Conservation (phyloP, 2,888 invertebrate genomes). For the Hyppa rectilinea region DNA sequence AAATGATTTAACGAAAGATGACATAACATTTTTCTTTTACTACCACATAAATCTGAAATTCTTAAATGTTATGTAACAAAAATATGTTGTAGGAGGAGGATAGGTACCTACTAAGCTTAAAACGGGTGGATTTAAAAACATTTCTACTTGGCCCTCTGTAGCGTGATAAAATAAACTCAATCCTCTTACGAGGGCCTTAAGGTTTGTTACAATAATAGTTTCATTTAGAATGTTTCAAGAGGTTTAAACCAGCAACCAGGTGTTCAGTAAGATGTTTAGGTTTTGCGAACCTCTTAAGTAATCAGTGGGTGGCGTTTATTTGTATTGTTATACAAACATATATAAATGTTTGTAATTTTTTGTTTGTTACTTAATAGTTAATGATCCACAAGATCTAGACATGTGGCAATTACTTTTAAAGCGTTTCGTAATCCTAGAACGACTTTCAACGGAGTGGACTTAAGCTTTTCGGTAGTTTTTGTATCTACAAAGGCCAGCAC, state of each 20-base stretch:
- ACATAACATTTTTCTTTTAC: neutral
- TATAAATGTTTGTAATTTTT: too few relatives aligned
- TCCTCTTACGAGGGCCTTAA: slow-evolving; percentile 41
- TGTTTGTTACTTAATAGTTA: too few relatives aligned
- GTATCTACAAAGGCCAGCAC: too few relatives aligned
- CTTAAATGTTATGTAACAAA: neutral
- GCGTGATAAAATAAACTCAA: slow-evolving; percentile 50
- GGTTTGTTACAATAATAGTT: slow-evolving; percentile 45
- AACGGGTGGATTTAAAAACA: slow-evolving; percentile 31
- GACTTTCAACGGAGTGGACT: neutral
- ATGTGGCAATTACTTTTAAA: neutral
- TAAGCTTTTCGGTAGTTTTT: neutral
- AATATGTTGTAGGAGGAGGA: neutral
- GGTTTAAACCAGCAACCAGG: slow-evolving; percentile 17
- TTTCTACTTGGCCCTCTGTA: slow-evolving; percentile 25
- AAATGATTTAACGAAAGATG: too few relatives aligned
- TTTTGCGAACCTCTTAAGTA: neutral
- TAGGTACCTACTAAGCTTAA: neutral
- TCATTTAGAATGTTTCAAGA: slow-evolving; percentile 21
- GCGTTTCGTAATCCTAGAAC: neutral
- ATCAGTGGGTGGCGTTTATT: neutral
- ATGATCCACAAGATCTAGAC: neutral
- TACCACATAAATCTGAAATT: neutral
- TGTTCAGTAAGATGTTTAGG: slow-evolving; percentile 14
- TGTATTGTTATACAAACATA: neutral